Conservation (phyloP, 2,888 invertebrate genomes). For the Pheosia tremula region DNA sequence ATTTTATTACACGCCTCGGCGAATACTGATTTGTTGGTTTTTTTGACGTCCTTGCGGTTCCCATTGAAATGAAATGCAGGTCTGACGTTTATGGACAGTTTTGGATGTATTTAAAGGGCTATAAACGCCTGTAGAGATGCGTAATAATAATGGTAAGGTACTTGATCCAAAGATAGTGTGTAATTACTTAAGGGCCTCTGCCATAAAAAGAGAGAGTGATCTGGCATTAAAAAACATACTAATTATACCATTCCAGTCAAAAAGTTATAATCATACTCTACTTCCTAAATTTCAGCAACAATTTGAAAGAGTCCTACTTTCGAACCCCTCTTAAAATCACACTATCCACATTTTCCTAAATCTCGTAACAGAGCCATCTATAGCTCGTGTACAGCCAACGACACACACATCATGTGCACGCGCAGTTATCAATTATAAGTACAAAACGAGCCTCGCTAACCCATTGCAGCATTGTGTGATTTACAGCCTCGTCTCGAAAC, state of each 20-base stretch:
- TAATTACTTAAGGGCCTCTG: no score
- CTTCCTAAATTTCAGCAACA: no score
- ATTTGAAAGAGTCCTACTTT: no score
- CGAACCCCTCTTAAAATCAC: no score
- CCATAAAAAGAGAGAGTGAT: no score
- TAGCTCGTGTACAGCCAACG: constrained; percentile 20
- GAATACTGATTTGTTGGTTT: constrained; percentile 42
- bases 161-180: neutral
- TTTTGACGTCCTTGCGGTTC: constrained; percentile 39
- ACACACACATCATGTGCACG: constrained; percentile 43
- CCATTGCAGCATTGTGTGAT: constrained; percentile 32
- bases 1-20: constrained; percentile 51
- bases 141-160: neutral
- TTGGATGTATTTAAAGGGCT: constrained; percentile 7
- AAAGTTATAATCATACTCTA: no score
- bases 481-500: constrained; percentile 33
- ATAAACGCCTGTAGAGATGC: constrained; percentile 10
- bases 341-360: constrained; percentile 7
- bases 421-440: constrained; percentile 44
- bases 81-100: neutral
- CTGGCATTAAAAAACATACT: no score
- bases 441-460: constrained; percentile 36
- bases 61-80: constrained; percentile 11
- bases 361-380: constrained; percentile 33
- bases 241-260: no score